phyloP scores from a whole-genome alignment of 2,888 invertebrate genomes.

The Caenorhabditis afra region DNA sequence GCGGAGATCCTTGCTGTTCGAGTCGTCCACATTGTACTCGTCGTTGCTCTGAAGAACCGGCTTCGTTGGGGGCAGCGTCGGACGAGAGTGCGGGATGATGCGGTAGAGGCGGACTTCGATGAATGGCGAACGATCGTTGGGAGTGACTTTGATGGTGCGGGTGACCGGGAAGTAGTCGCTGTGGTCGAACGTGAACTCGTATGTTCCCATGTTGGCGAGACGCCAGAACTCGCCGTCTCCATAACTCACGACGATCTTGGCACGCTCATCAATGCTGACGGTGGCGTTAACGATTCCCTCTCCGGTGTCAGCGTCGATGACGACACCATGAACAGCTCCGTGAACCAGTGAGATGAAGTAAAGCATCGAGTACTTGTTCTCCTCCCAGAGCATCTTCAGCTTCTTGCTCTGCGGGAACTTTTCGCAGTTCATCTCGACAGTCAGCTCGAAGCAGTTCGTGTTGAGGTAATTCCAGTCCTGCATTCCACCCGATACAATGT shows the following conservation, averaged over 20 bases:
- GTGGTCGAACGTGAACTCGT: slow-evolving; percentile 82
- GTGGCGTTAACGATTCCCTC: slow-evolving; percentile 87
- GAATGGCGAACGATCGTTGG: slow-evolving; percentile 56
- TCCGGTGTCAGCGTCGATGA: slow-evolving; percentile 85
- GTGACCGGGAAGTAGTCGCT: slow-evolving; percentile 65
- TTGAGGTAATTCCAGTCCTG: slow-evolving; percentile 98
- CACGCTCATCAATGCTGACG: slow-evolving; percentile 87
- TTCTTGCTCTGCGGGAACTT: slow-evolving; percentile 89
- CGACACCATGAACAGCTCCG: slow-evolving; percentile 85
- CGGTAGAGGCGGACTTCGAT: slow-evolving; percentile 45
- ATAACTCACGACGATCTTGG: slow-evolving; percentile 89
- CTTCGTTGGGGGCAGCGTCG: slow-evolving; percentile 11
- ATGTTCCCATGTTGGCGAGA: slow-evolving; percentile 90
- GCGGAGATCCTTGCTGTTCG: slow-evolving; percentile 47
- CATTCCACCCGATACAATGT: slow-evolving; percentile 89
- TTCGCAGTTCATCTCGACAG: slow-evolving; percentile 92
- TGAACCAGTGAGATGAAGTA: slow-evolving; percentile 89
- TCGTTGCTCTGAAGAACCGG: slow-evolving; percentile 24
- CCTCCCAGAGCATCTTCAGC: slow-evolving; percentile 89
- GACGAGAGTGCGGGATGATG: slow-evolving; percentile 34
- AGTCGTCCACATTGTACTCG: slow-evolving; percentile 37
- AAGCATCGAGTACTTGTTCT: slow-evolving; percentile 90
- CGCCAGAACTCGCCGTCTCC: slow-evolving; percentile 94
- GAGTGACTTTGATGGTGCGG: slow-evolving; percentile 59
- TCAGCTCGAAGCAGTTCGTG: slow-evolving; percentile 94